Evolutionary conservation across 2,888 invertebrate genomes (phyloP), one percentile per base, ranked within the genome.

Genomic region (Cotesia congregata): DNA sequence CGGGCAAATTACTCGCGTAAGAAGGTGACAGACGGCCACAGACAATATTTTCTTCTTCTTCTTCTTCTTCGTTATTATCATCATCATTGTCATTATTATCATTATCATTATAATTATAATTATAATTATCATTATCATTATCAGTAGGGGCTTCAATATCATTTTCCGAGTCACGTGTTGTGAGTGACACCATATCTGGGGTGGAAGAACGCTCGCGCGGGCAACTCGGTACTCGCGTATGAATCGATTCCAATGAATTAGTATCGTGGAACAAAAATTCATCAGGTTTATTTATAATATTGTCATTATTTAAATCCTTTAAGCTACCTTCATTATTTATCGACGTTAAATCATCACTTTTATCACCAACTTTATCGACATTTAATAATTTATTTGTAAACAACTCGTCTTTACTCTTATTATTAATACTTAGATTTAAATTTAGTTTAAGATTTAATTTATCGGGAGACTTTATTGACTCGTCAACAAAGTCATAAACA

Each of bases 1-100:
- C 84, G 0, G 87, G 81, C 1, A 85, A 85, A n/a, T 84, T 84
- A 67, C 85, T 85, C 12, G 82, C 83, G 30, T 86, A 88, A 59
- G 86, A 76, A 1, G 88, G 88, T 0, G 88, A 88, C 75, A 88
- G 82, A 72, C 88, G 83, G 67, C 85, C 78, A 6, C 83, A 81
- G 0, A 80, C 83, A 30, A 83, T 78, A 40, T 84, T 83, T 0
- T 82, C 50, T 50, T 50, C 50, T 50, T 50, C 50, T 1, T 50
- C 82, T 6, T 88, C 86, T 6, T 83, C 80, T 6, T 83, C 81
- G 1, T 81, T 73, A 6, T 78, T 78, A 0, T 83, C 82, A 0
- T 84, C 83, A 0, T 85, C 84, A 12, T 82, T 78, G 1, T 81
- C 80, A 6, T 81, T 78, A 7, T 50, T 59, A 0, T 78, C 78